These are phyloP conservation scores for Coccyzus lansbergi DNA, from an alignment of 2,797 vertebrate genomes.

Conservation along the genomic window DNA sequence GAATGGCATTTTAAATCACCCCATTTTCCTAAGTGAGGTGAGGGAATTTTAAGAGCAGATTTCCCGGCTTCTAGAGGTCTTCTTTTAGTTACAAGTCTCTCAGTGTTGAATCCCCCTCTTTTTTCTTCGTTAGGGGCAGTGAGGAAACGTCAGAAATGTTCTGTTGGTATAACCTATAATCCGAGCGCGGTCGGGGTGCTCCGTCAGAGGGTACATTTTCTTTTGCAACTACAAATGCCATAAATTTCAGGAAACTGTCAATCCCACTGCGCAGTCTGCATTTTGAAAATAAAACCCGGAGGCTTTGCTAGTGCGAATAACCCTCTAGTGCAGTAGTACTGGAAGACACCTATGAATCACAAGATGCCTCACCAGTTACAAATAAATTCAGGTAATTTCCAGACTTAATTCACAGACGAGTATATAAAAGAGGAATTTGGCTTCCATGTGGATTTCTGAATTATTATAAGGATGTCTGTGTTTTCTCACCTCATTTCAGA, in stretches of 20 bases:
- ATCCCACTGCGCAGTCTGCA: constrained; percentile 39
- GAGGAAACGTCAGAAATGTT: not conserved
- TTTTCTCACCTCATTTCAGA: too few relatives aligned
- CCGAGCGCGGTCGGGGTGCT: not conserved
- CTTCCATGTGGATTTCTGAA: not conserved
- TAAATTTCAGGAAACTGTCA: constrained; percentile 44
- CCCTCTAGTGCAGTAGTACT: not conserved
- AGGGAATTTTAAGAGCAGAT: constrained; percentile 3
- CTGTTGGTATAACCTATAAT: not conserved
- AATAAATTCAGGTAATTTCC: constrained; percentile 36
- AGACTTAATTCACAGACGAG: not conserved
- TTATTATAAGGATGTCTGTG: not conserved
- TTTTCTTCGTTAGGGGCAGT: not conserved
- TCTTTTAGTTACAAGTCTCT: not conserved
- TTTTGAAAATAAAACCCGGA: constrained; percentile 43
- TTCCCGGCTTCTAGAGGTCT: constrained; percentile 40
- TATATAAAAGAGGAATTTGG: not conserved
- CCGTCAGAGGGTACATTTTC: not conserved
- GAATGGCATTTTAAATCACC: constrained; percentile 62
- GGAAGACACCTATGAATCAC: constrained; percentile 52
- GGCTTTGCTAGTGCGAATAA: constrained; percentile 51
- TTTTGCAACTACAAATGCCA: constrained; percentile 20
- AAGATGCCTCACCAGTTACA: constrained; percentile 7
- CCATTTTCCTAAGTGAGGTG: constrained; percentile 37
- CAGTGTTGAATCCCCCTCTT: not conserved